Percentiles rank a stretch among this genome's conserved stretches.
phyloP scores from a whole-genome alignment of 1,140 invertebrate genomes.

The Asobara japonica region DNA sequence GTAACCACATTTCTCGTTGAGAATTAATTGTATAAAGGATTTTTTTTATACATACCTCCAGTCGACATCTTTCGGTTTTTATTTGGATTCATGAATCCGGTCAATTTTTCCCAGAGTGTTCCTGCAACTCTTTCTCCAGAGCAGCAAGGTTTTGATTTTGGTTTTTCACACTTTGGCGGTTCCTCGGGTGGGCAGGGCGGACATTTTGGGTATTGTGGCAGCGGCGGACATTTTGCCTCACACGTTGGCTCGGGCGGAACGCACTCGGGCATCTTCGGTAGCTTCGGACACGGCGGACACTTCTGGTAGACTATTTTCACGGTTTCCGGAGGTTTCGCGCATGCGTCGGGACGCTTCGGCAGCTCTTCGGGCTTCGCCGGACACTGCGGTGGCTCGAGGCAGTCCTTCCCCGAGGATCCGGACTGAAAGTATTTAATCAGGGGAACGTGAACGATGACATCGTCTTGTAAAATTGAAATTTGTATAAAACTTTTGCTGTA shows the following conservation, averaged over 20 bases:
- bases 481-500: too few relatives aligned
- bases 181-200: not conserved
- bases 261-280: conserved; percentile 33
- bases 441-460: too few relatives aligned
- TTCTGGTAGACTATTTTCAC: conserved; percentile 39
- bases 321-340: conserved; percentile 28
- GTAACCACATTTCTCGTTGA: not conserved
- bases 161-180: not conserved
- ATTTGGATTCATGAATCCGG: not conserved
- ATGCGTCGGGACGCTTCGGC: not conserved
- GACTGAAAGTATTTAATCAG: too few relatives aligned
- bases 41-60: too few relatives aligned
- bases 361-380: too few relatives aligned
- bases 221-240: conserved; percentile 14
- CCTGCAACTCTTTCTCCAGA: not conserved
- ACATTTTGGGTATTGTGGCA: conserved; percentile 28
- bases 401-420: too few relatives aligned
- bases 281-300: conserved; percentile 36
- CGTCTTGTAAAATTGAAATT: too few relatives aligned
- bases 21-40: too few relatives aligned
- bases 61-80: conserved; percentile 33
- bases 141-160: not conserved
- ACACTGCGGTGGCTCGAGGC: too few relatives aligned
- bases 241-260: conserved; percentile 4
- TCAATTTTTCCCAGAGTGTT: conserved; percentile 16